phyloP scores from a whole-genome alignment of 2,113 vertebrate genomes.

The Syngnathus floridae region DNA sequence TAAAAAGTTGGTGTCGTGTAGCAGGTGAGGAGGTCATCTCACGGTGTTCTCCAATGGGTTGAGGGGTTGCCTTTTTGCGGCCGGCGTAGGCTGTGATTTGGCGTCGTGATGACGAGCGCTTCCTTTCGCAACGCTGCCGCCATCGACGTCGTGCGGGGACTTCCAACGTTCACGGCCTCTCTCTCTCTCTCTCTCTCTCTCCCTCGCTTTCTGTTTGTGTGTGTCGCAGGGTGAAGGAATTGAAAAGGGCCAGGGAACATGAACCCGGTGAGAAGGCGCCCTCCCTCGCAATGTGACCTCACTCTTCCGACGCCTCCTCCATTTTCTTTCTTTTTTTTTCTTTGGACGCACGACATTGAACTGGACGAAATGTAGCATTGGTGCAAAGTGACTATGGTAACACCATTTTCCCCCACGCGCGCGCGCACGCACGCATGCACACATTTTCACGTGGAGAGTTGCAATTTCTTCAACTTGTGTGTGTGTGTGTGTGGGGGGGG shows the following conservation, averaged over 20 bases:
- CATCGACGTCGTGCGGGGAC: constrained; percentile 4
- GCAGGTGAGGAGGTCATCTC: too few species aligned
- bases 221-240: constrained; percentile 97
- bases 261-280: constrained; percentile 83
- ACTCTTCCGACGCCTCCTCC: constrained; percentile 88
- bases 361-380: constrained; percentile 69
- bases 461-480: constrained; percentile 58
- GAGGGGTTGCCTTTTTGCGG: neutral
- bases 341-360: constrained; percentile 98
- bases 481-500: too few species aligned
- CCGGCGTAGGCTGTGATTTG: neutral
- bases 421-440: too few species aligned
- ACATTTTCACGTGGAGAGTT: constrained; percentile 60
- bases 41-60: too few species aligned
- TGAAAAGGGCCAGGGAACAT: constrained; percentile 99
- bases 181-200: constrained; percentile 11
- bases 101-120: constrained; percentile 31
- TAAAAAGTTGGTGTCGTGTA: neutral
- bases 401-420: constrained; percentile 46
- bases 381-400: constrained; percentile 60
- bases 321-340: constrained; percentile 55
- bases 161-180: constrained; percentile 7
- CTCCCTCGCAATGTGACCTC: constrained; percentile 96
- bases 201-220: constrained; percentile 21
- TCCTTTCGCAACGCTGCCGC: constrained; percentile 35